Evolutionary conservation across 2,797 vertebrate genomes (phyloP).

Genomic region (Microcaecilia unicolor): DNA sequence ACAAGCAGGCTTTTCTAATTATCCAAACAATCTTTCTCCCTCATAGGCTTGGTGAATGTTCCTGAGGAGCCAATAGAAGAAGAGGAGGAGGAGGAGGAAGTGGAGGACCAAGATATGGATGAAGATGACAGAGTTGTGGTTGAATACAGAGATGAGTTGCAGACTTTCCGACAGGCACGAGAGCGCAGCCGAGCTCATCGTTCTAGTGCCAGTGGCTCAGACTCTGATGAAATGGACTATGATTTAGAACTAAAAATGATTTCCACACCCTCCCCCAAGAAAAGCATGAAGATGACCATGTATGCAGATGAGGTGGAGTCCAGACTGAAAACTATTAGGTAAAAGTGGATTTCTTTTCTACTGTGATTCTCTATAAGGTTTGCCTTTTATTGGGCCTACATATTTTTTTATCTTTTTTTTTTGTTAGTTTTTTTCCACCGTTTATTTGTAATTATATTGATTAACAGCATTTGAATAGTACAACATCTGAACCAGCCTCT

Average conservation of each 20-base stretch:
- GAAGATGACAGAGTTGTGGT: conserved; percentile 85
- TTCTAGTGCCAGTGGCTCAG: conserved; percentile 63
- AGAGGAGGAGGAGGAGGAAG: conserved; percentile 70
- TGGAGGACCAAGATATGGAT: conserved; percentile 89
- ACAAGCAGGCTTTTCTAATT: too few relatives aligned
- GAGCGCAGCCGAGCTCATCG: conserved; percentile 41
- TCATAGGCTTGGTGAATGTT: conserved; percentile 83
- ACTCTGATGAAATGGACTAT: conserved; percentile 97
- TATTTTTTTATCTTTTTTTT: too few relatives aligned
- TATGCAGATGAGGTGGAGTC: conserved; percentile 92
- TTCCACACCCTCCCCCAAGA: conserved; percentile 91
- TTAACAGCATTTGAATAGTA: too few relatives aligned
- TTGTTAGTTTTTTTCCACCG: too few relatives aligned
- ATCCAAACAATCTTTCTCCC: rapidly evolving
- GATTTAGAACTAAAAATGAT: conserved; percentile 98
- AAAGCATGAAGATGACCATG: conserved; percentile 99
- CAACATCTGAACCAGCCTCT: too few relatives aligned
- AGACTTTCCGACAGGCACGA: conserved; percentile 45
- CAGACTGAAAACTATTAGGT: conserved; percentile 85
- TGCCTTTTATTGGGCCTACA: too few relatives aligned
- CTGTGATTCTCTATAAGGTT: too few relatives aligned
- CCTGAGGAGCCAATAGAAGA: conserved; percentile 86
- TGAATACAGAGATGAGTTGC: conserved; percentile 72
- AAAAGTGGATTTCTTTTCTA: too few relatives aligned
- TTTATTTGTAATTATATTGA: too few relatives aligned